These are phyloP conservation scores for Notocelia uddmanniana DNA, from an alignment of 2,888 invertebrate genomes.

Conservation along the genomic window DNA sequence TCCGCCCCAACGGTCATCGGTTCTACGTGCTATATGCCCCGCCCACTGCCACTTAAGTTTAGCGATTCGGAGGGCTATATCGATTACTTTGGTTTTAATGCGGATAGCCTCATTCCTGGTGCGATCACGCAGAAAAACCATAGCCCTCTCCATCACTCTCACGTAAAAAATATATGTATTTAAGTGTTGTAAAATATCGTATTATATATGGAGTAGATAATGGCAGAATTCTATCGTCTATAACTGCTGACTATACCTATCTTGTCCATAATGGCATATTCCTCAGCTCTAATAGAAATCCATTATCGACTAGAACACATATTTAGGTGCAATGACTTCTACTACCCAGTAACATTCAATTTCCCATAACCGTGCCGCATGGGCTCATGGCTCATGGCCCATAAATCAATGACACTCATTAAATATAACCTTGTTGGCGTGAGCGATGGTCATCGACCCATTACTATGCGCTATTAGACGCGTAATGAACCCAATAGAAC, in stretches of 20 bases:
- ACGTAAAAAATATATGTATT: too few relatives aligned
- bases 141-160: too few relatives aligned
- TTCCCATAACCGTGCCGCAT: background rate
- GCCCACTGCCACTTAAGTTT: too few relatives aligned
- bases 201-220: too few relatives aligned
- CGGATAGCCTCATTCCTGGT: too few relatives aligned
- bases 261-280: background rate
- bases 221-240: too few relatives aligned
- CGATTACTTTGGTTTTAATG: too few relatives aligned
- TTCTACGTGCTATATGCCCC: too few relatives aligned
- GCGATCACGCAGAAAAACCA: too few relatives aligned
- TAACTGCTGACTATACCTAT: background rate
- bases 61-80: too few relatives aligned
- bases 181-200: too few relatives aligned
- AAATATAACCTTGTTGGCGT: slow-evolving; percentile 23
- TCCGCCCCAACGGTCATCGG: too few relatives aligned
- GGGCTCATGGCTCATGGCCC: background rate
- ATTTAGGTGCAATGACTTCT: slow-evolving; percentile 1
- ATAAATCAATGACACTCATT: slow-evolving; percentile 19
- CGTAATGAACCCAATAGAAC: slow-evolving; percentile 23
- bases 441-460: slow-evolving; percentile 23
- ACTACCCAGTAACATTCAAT: background rate
- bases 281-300: background rate
- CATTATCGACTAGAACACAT: background rate
- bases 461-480: slow-evolving; percentile 17